Evolutionary conservation across 2,888 invertebrate species (phyloP), one percentile per base, ranked within the genome.

Genomic region (Acanthococcus lagerstroemiae): DNA sequence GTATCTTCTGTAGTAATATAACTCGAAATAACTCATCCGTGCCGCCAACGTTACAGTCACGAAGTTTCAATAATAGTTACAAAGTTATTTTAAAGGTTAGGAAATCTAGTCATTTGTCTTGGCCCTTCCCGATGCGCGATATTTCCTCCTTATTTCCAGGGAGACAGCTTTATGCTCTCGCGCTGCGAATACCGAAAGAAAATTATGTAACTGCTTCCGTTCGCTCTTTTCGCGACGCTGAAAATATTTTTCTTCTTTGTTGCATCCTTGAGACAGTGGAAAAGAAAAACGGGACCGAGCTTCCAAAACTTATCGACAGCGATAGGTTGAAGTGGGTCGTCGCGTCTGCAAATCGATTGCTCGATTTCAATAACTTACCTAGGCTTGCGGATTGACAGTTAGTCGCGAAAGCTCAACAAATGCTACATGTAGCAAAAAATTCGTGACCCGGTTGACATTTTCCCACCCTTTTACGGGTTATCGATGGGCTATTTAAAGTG

Each of bases 51-150:
- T 55, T 26, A 26, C 55, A 55, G 55, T 55, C 55, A 55, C 55
- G 26, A 55, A 55, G 55, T 55, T 55, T 55, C 55, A 55, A 55
- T 55, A 55, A 55, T 25, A 55, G 55, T 55, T 55, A 26, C 15
- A 26, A 55, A 55, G 55, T 55, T 55, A 55, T 26, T 55, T 55
- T 55, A 55, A 55, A 55, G 55, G 55, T 55, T 55, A 55, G 26
- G 17, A 26, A 55, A 24, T 17, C 55, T 26, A 55, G 55, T 55
- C 55, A 55, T 55, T 55, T 55, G 55, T 55, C 55, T 55, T 55
- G 26, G 55, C 55, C 25, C 24, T 55, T 26, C 26, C 15, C 26
- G 17, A 26, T 17, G 17, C n/a, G 55, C 55, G 55, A 55, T 55
- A 55, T 55, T 55, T 26, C 24, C 55, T 26, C 17, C 24, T 37